phyloP scores from a whole-genome alignment of 2,113 vertebrate species.

The Charadrius vociferus region DNA sequence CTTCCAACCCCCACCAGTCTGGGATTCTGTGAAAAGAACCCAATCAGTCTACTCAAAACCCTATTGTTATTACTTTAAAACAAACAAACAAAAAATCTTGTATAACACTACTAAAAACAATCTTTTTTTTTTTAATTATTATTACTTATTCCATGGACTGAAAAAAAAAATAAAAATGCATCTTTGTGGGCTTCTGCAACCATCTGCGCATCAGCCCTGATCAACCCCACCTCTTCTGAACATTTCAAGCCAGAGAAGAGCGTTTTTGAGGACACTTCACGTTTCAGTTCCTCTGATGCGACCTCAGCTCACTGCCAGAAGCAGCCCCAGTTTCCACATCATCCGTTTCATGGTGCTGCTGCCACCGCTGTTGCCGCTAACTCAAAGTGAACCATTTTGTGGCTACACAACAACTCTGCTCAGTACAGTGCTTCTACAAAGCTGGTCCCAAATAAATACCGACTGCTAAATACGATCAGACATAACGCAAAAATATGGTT shows the following conservation, averaged over 20 bases:
- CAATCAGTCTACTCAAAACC: background rate
- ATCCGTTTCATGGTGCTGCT: no score
- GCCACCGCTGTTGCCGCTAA: accelerated
- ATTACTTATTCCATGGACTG: background rate
- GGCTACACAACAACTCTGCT: accelerated
- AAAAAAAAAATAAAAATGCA: background rate
- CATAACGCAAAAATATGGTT: background rate
- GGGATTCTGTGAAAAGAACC: background rate
- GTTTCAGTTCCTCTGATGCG: background rate
- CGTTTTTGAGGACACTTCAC: background rate
- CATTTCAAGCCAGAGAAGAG: background rate
- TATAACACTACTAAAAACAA: background rate
- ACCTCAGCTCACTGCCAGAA: background rate
- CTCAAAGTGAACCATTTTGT: background rate
- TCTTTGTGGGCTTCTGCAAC: background rate
- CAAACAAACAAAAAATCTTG: background rate
- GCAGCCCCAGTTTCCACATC: background rate
- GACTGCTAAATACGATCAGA: background rate
- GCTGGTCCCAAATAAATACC: background rate
- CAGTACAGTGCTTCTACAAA: background rate
- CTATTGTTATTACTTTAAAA: background rate
- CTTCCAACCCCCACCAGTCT: no score
- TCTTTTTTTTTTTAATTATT: background rate
- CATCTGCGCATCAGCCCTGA: background rate
- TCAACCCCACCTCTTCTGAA: background rate